A percentile compares a stretch with the other conserved stretches of the same genome.
Conservation (phyloP, 2,888 invertebrate genomes). For the Suillia variegata region DNA sequence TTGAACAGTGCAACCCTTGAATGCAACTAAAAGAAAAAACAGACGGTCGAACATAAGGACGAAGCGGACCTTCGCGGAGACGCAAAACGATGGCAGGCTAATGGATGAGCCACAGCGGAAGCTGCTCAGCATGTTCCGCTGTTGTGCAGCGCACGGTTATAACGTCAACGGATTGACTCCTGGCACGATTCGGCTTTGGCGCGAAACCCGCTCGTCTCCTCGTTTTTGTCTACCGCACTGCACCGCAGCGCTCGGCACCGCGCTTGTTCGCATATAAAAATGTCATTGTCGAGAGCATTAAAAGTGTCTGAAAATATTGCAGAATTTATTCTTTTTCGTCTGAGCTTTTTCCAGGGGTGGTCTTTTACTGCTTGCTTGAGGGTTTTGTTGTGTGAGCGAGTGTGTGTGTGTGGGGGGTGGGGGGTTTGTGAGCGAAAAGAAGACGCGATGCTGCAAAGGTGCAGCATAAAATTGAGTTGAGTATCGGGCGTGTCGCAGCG, state of each 20-base stretch:
- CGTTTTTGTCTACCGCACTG: too few species aligned
- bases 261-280: slow-evolving; percentile 27
- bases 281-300: slow-evolving; percentile 30
- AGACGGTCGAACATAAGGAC: too few species aligned
- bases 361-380: background rate
- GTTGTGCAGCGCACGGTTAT: slow-evolving; percentile 4
- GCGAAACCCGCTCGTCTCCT: too few species aligned
- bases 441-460: background rate
- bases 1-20: too few species aligned
- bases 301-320: slow-evolving; percentile 32
- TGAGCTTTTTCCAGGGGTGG: background rate
- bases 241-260: too few species aligned
- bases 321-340: slow-evolving; percentile 25
- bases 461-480: background rate
- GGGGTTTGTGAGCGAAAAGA: too few species aligned
- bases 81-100: background rate
- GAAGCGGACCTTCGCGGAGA: too few species aligned
- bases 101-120: slow-evolving; percentile 19
- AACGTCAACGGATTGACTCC: slow-evolving; percentile 23
- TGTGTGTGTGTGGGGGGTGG: slow-evolving; percentile 5
- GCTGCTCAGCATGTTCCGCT: slow-evolving; percentile 23
- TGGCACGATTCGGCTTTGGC: slow-evolving; percentile 20
- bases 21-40: too few species aligned
- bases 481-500: slow-evolving; percentile 17
- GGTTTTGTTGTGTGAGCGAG: background rate